Conservation (phyloP, 30 jellyfish, hydroid and myxozoan species). For the Hydractinia symbiolongicarpus region DNA sequence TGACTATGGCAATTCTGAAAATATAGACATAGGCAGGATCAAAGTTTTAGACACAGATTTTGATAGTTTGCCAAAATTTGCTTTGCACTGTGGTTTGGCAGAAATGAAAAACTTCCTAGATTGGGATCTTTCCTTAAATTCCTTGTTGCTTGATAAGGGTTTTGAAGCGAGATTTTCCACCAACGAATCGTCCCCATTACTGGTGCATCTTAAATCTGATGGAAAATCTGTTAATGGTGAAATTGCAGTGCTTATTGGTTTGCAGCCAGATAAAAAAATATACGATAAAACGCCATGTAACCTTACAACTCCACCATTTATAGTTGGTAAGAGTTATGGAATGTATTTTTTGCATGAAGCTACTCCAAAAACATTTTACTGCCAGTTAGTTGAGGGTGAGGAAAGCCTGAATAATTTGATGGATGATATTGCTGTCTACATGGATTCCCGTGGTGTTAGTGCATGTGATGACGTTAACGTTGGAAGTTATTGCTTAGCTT, state of each 20-base stretch:
- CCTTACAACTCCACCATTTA: background rate
- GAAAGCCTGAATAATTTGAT: slow-evolving; percentile 45
- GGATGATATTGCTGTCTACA: slow-evolving; percentile 32
- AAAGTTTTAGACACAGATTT: slow-evolving; percentile 40
- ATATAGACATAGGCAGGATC: slow-evolving; percentile 7
- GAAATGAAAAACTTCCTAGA: background rate
- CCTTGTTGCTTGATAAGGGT: slow-evolving; percentile 29
- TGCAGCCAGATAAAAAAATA: too few species aligned
- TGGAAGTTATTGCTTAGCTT: slow-evolving; percentile 28
- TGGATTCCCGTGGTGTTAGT: background rate
- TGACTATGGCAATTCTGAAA: slow-evolving; percentile 69
- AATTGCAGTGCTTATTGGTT: background rate
- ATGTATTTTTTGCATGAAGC: too few species aligned
- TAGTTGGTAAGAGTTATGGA: background rate
- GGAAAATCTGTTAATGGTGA: background rate
- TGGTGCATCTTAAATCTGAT: background rate
- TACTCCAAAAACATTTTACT: slow-evolving; percentile 1
- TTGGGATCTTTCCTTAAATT: background rate
- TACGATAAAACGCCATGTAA: background rate
- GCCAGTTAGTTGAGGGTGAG: slow-evolving; percentile 33
- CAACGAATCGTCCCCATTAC: background rate
- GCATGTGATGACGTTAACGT: background rate
- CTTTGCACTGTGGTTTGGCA: slow-evolving; percentile 39
- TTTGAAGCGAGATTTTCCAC: slow-evolving; percentile 24
- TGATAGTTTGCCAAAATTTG: slow-evolving; percentile 37